Evolutionary conservation across 2,797 vertebrate genomes (phyloP).

Genomic region (Megaceryle alcyon): DNA sequence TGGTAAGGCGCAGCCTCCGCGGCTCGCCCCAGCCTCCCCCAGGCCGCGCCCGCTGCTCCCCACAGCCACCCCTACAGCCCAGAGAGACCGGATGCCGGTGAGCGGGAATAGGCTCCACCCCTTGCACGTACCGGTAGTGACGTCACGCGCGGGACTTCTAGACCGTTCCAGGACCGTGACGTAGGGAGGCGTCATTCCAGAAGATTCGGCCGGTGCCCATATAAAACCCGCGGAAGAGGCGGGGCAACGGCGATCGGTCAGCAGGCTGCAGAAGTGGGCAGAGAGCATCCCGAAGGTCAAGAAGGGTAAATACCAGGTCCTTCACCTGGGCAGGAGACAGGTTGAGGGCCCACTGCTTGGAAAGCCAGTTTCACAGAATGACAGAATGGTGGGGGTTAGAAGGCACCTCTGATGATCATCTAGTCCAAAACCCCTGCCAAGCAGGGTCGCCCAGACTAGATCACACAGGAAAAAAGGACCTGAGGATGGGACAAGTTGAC

Average conservation of each 20-base stretch:
- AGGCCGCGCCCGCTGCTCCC: no score
- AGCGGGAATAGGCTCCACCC: accelerated
- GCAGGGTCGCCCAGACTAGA: no score
- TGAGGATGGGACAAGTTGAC: no score
- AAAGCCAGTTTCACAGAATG: not conserved
- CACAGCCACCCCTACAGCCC: no score
- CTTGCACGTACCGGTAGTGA: not conserved
- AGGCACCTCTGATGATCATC: no score
- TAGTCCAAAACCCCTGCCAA: no score
- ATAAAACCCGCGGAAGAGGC: conserved; percentile 51
- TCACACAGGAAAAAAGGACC: not conserved
- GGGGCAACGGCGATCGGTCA: accelerated
- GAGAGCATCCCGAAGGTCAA: not conserved
- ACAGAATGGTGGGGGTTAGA: no score
- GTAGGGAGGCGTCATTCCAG: conserved; percentile 67
- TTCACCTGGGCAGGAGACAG: no score
- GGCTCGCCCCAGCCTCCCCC: no score
- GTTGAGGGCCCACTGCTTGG: not conserved
- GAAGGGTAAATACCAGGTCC: not conserved
- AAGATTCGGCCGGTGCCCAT: conserved; percentile 49
- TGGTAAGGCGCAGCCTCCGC: accelerated
- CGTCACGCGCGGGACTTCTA: conserved; percentile 32
- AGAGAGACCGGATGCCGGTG: accelerated
- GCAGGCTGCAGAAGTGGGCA: accelerated
- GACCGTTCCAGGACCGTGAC: conserved; percentile 60